Evolutionary conservation across 2,797 vertebrate species (phyloP).

Genomic region (Macroramphosus scolopax): DNA sequence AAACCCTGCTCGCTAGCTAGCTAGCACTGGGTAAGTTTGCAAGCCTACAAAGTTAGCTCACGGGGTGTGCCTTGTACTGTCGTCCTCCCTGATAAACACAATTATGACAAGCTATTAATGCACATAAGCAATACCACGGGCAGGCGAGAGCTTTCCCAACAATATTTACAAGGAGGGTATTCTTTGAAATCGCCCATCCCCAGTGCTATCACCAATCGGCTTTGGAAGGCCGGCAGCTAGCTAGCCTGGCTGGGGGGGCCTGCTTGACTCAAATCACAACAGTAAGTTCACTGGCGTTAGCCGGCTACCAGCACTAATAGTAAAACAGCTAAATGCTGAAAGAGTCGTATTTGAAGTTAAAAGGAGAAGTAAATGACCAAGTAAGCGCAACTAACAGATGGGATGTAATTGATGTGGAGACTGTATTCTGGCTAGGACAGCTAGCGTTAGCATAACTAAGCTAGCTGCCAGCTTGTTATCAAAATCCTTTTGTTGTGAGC

Average conservation of each 20-base stretch:
- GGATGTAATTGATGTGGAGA: not conserved
- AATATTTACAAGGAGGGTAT: not conserved
- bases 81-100: not conserved
- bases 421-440: conserved; percentile 19
- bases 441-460: conserved; percentile 57
- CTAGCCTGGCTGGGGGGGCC: conserved; percentile 46
- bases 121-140: not conserved
- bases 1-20: conserved; percentile 21
- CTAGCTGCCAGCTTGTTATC: conserved; percentile 71
- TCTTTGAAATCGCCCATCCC: conserved; percentile 27
- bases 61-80: conserved; percentile 6
- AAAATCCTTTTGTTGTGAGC: conserved; percentile 79
- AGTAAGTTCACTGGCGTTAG: conserved; percentile 36
- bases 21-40: conserved; percentile 1
- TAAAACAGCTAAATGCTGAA: conserved; percentile 3
- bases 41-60: conserved; percentile 23
- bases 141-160: not conserved
- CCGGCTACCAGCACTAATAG: not conserved
- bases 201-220: conserved; percentile 30
- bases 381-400: not conserved
- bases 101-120: not conserved
- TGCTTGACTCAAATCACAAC: conserved; percentile 48
- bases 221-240: conserved; percentile 60
- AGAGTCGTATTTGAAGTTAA: not conserved
- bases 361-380: not conserved